These are phyloP conservation scores for Campylorhamphus procurvoides DNA, from an alignment of 2,113 vertebrate species.

Conservation along the genomic window DNA sequence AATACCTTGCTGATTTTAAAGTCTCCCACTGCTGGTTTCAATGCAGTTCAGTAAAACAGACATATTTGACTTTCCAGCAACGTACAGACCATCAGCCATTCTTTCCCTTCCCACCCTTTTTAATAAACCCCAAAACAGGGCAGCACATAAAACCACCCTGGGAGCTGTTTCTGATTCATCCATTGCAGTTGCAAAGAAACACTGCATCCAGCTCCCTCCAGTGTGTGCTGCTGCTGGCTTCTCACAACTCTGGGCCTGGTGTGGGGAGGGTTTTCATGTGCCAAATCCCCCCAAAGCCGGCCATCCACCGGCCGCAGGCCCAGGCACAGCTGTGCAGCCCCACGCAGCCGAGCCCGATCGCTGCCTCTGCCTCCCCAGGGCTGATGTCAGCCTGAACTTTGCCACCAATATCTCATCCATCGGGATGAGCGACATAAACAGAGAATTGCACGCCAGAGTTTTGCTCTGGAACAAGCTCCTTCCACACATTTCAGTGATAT, in stretches of 20 bases:
- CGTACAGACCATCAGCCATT: neutral
- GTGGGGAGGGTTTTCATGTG: neutral
- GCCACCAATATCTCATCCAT: slow-evolving; percentile 71
- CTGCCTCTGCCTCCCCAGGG: slow-evolving; percentile 63
- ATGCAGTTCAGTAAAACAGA: neutral
- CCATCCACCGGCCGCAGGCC: neutral
- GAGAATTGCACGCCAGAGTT: slow-evolving; percentile 41
- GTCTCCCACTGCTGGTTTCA: neutral
- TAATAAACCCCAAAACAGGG: neutral
- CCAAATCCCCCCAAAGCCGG: neutral
- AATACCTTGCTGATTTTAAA: neutral
- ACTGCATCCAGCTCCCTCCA: neutral
- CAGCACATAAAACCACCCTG: neutral
- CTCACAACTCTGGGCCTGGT: neutral
- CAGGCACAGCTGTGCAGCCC: neutral
- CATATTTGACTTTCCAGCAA: neutral
- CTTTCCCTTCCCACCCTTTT: neutral
- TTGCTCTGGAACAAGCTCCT: slow-evolving; percentile 58
- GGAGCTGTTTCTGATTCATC: neutral
- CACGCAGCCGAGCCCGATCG: neutral
- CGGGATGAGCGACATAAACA: slow-evolving; percentile 58
- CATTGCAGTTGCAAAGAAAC: neutral
- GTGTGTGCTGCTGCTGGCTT: neutral
- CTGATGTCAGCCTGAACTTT: slow-evolving; percentile 73
- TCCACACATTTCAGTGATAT: slow-evolving; percentile 67